These are phyloP conservation scores for Lathronympha strigana DNA, from an alignment of 2,888 invertebrate species.

Conservation along the genomic window DNA sequence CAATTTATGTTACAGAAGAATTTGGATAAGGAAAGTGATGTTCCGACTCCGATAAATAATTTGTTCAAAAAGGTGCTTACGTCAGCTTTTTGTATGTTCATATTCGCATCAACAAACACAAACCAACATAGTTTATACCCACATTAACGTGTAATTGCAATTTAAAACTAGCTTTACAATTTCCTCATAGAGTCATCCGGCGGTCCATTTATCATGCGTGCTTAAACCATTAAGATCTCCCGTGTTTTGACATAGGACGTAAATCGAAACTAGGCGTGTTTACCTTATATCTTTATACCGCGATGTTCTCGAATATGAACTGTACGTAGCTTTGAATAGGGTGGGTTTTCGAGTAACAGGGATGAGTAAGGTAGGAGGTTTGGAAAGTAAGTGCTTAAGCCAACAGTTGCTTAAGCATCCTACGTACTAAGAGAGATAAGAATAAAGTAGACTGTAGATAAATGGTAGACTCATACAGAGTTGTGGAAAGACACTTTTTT, in stretches of 20 bases:
- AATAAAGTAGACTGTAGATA: neutral
- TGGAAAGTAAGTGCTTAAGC: conserved; percentile 1
- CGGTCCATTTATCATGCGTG: conserved; percentile 33
- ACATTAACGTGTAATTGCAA: conserved; percentile 21
- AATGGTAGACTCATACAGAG: neutral
- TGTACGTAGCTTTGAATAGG: neutral
- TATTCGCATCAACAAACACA: neutral
- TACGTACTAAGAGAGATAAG: conserved; percentile 17
- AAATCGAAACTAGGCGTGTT: conserved; percentile 6
- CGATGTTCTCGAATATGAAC: neutral
- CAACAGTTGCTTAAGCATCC: conserved; percentile 34
- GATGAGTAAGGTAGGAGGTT: neutral
- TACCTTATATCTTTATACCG: neutral
- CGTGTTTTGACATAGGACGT: conserved; percentile 38
- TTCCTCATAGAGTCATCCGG: conserved; percentile 16
- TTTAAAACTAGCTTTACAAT: conserved; percentile 17
- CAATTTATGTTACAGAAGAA: no score
- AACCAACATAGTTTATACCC: conserved; percentile 2
- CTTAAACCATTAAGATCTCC: conserved; percentile 39
- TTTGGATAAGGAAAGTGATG: no score
- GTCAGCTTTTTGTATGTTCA: no score
- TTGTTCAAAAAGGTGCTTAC: no score
- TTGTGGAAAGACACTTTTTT: no score
- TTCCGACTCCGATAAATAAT: no score
- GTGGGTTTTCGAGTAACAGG: neutral